Evolutionary conservation across 2,797 vertebrate genomes (phyloP), one percentile per base, ranked within the genome.

Genomic region (Epinephelus coioides): DNA sequence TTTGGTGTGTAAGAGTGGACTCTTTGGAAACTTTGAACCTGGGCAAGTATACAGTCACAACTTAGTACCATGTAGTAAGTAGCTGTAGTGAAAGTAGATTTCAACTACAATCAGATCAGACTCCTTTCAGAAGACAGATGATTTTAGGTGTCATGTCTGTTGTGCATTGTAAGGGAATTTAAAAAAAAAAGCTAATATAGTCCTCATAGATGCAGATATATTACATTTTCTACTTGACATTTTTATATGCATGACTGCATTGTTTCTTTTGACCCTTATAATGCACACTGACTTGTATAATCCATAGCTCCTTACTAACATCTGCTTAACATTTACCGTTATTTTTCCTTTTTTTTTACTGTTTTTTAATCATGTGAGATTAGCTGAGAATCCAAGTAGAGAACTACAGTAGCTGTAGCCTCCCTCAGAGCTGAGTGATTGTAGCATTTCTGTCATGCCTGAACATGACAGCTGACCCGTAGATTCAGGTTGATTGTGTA

Each of bases 31-130:
- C 85, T 88, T 89, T 90, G 71, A 86, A 82, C 54, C 79, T 64
- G 89, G 93, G 93, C 92, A 94, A 93, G 93, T 94, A 94, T 94
- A 76, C 81, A 76, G 87, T 90, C 77, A 62, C 49, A 66, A 84
- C 65, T 34, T 76, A 73, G 87, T 68, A 81, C 23, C 76, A 47
- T 67, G 79, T 94, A 92, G 90, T 79, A 47, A 53, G 55, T 90
- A 84, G 83, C 44, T 81, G 69, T 89, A 88, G 88, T 66, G 38
- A 21, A 10, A 53, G 56, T 62, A 40, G 44, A 71, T n/a, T 69
- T 40, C 5, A 46, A 40, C 53, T 17, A 14, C 21, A 54, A n/a
- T 77, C 68, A 47, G 12, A 60, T 44, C 68, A 76, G 46, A 51
- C 23, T 55, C 17, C 34, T 27, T 2, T 81, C 61, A 21, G 49